Conservation (phyloP, 2,888 invertebrate species). For the Polydrusus pterygomalis region DNA sequence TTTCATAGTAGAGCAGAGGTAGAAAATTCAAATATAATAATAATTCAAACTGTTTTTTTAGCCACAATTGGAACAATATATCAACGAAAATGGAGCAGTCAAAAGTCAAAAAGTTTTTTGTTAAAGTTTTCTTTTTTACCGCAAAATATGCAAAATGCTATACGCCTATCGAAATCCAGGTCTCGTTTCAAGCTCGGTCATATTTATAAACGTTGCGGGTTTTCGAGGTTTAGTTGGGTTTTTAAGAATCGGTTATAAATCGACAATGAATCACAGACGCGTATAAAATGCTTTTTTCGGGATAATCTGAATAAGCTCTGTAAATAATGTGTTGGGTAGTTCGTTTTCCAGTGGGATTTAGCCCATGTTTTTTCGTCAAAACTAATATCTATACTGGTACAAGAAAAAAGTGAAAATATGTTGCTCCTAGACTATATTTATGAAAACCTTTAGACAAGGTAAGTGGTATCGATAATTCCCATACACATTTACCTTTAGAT, state of each 20-base stretch:
- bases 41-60: background rate
- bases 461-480: too few species aligned
- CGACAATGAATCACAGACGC: background rate
- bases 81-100: slow-evolving; percentile 5
- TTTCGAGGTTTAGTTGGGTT: slow-evolving; percentile 11
- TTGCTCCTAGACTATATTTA: too few species aligned
- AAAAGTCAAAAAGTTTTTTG: slow-evolving; percentile 6
- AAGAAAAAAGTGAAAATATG: too few species aligned
- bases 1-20: background rate
- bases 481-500: too few species aligned
- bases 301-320: background rate
- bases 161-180: background rate
- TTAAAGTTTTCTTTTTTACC: background rate
- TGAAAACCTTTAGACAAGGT: too few species aligned
- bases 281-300: background rate
- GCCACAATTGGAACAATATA: background rate
- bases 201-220: background rate
- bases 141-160: background rate
- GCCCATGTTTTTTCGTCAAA: too few species aligned
- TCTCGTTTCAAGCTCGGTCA: background rate
- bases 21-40: background rate
- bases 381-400: too few species aligned
- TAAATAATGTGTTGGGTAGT: too few species aligned
- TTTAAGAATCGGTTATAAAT: slow-evolving; percentile 5
- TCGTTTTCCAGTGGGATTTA: too few species aligned